Base-by-base conservation (phyloP, 2,888 invertebrate genomes). In the Prosopocoilus inquinatus region DNA sequence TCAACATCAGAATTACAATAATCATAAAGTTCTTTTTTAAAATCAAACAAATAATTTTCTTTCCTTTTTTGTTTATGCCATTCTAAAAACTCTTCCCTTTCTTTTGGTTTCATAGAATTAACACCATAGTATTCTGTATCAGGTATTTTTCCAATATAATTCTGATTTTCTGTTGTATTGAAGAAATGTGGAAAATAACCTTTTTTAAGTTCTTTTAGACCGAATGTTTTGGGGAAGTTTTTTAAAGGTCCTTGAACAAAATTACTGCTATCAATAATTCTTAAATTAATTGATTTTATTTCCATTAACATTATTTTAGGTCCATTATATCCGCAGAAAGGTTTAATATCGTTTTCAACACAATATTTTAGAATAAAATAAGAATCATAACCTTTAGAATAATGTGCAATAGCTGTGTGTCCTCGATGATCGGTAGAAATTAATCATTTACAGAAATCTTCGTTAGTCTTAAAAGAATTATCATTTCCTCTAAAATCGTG, bases 161-260 rank as follows among this genome's bases (percentile, higher is more conserved):
- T 59, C 49, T 63, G 59, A 60, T 67, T 66, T 44, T 60, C 60
- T 53, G 47, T 43, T 35, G 60, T 65, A 55, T 65, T 66, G 57
- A 66, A 67, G n/a, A 62, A 63, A 48, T 63, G 59, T 45, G 59
- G 61, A 57, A 59, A 64, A 53, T 56, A 58, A 41, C 58, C 59
- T 50, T 58, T 65, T 53, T 57, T 59, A 36, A 62, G 41, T 56
- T 61, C 57, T 46, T 53, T 61, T n/a, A 63, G 50, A 3, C 53
- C 54, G 41, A 63, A 63, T 48, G 61, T 61, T 58, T 61, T 61
- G 28, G 59, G 54, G 47, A 63, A 61, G 5, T 52, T 45, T 44
- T 47, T 52, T 49, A 63, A 53, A 49, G 64, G 52, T 36, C 48
- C 50, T 47, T 45, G 33, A 20, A 64, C 53, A 59, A 64, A 63